Base-by-base conservation (phyloP, 2,888 invertebrate species). In the Parelbella ahira region DNA sequence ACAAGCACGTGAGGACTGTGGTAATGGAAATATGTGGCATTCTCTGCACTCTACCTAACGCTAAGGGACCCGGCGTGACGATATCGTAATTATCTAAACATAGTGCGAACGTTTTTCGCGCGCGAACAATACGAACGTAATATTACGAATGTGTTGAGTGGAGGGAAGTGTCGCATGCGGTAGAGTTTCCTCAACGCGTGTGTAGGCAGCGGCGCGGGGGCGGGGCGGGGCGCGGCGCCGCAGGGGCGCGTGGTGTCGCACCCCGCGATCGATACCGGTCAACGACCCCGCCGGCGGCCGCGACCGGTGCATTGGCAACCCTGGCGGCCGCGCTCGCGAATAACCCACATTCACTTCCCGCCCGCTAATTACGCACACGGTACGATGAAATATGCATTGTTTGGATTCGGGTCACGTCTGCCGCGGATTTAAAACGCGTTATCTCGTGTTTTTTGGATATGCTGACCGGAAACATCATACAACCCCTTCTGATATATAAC, bases 231-330 rank as follows among this genome's bases (percentile, higher is more conserved):
- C 53, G 77, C 68, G 74, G 71, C 68, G 69, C 69, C 69, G 68
- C 68, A 62, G 72, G 69, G 73, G 71, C 70, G 74, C 66, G 66
- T 62, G 60, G 64, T 60, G 68, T 64, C 69, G 70, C 73, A 68
- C 75, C 62, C 75, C 71, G 63, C 75, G 86, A 80, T 87, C 86
- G 84, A 87, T 87, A 83, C 63, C 80, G 84, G 84, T 73, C 84
- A 75, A 78, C 73, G 84, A 86, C 81, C 86, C 78, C 72, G 57
- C 59, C 62, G 69, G 69, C 71, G 72, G 69, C 73, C 66, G 65
- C 71, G 73, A 67, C 71, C 80, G 80, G 74, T 80, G 82, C 82
- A 80, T 63, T 71, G 76, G 67, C 72, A 73, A 63, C 66, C 64
- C 57, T 53, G 56, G 54, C 56, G 56, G 42, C 24, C 30, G 29